Percentiles rank a stretch among this genome's conserved stretches.
These are phyloP conservation scores for Theretra japonica DNA, from an alignment of 2,888 invertebrate species.

Conservation along the genomic window DNA sequence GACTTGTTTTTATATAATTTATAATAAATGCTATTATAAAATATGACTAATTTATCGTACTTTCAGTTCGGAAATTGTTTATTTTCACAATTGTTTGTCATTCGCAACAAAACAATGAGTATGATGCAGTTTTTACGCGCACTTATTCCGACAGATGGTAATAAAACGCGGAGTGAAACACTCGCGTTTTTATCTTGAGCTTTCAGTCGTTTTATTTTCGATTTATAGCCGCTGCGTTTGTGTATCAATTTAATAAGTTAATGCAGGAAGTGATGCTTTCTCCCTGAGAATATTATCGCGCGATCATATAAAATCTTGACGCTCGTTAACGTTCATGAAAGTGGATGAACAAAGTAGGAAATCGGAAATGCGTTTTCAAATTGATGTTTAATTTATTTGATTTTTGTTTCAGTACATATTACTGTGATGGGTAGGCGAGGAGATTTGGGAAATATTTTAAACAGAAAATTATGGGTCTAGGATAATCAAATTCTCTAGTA, in stretches of 20 bases:
- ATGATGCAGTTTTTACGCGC: conserved; percentile 1
- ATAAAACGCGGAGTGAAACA: conserved; percentile 13
- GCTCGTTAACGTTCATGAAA: conserved; percentile 13
- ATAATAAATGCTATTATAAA: too few relatives aligned
- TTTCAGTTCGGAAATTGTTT: neutral
- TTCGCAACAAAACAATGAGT: conserved; percentile 1
- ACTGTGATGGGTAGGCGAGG: neutral
- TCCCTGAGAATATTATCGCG: conserved; percentile 1
- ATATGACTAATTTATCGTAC: neutral
- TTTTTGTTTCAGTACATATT: neutral
- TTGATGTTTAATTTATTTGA: neutral
- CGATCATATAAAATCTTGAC: neutral
- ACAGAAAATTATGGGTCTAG: too few relatives aligned
- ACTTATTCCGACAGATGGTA: neutral
- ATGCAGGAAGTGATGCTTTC: conserved; percentile 15
- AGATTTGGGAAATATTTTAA: too few relatives aligned
- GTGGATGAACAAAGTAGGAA: neutral
- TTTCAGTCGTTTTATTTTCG: conserved; percentile 5
- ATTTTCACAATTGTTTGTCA: neutral
- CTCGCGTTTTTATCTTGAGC: neutral
- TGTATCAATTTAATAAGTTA: conserved; percentile 3
- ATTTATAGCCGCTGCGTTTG: conserved; percentile 4
- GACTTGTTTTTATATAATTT: too few relatives aligned
- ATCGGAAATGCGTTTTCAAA: neutral
- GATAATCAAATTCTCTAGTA: too few relatives aligned